Evolutionary conservation across 2,888 invertebrate species (phyloP).

Genomic region (Dascillus cervinus): DNA sequence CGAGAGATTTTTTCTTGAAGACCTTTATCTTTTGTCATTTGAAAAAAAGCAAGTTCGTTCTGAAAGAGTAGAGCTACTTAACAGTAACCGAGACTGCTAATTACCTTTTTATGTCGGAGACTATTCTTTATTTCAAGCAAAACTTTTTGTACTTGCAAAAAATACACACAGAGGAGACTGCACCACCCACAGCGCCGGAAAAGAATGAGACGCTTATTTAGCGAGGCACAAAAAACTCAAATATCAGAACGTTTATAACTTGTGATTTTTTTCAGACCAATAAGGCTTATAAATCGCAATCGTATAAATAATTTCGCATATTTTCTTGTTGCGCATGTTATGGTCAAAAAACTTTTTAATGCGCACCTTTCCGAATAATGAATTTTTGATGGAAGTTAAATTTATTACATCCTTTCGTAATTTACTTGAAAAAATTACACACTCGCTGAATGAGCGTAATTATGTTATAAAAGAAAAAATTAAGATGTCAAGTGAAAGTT

Average conservation of each 20-base stretch:
- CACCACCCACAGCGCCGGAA: constrained; percentile 15
- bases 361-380: constrained; percentile 5
- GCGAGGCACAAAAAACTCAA: no score
- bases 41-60: constrained; percentile 28
- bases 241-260: no score
- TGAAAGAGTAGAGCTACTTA: constrained; percentile 36
- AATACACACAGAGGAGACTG: constrained; percentile 8
- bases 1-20: constrained; percentile 7
- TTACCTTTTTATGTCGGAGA: constrained; percentile 36
- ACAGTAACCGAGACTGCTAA: constrained; percentile 39
- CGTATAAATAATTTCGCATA: no score
- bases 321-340: no score
- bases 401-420: constrained; percentile 11
- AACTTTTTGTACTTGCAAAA: constrained; percentile 27
- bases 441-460: constrained; percentile 10
- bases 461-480: constrained; percentile 8
- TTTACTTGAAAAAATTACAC: constrained; percentile 11
- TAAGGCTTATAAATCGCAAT: no score
- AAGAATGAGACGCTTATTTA: no score
- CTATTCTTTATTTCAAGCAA: constrained; percentile 34
- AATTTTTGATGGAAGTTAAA: constrained; percentile 5
- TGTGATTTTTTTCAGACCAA: no score
- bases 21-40: constrained; percentile 11
- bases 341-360: no score
- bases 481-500: constrained; percentile 7